Conservation (phyloP, 2,888 invertebrate genomes). For the Tenthredo scrophulariae region DNA sequence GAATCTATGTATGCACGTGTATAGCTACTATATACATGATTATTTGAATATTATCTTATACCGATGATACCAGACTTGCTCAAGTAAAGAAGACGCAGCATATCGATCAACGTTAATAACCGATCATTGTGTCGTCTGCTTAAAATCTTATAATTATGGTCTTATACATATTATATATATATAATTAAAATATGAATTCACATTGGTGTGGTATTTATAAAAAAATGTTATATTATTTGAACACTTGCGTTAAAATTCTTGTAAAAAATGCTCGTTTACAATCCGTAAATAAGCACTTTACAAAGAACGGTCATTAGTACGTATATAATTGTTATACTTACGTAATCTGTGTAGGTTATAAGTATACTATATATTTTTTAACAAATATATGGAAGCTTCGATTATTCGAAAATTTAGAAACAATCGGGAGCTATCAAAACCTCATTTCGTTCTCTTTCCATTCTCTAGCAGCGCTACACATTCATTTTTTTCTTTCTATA, state of each 20-base stretch:
- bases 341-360: background rate
- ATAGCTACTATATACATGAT: background rate
- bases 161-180: background rate
- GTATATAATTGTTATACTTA: conserved; percentile 14
- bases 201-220: conserved; percentile 41
- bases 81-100: conserved; percentile 16
- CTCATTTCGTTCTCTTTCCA: background rate
- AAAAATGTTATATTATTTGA: background rate
- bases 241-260: conserved; percentile 33
- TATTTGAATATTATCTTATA: background rate
- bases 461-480: background rate
- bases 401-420: conserved; percentile 27
- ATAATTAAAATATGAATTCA: conserved; percentile 38
- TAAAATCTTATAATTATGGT: background rate
- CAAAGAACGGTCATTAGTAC: background rate
- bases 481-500: background rate
- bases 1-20: conserved; percentile 1
- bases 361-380: conserved; percentile 28
- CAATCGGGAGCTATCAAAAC: conserved; percentile 4
- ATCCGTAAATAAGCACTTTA: conserved; percentile 58
- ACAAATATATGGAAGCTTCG: conserved; percentile 44
- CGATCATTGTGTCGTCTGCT: background rate
- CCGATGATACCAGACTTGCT: background rate
- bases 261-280: conserved; percentile 58
- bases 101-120: background rate